phyloP scores from a whole-genome alignment of 53 echinoderm and acorn worm species.

The Echinarachnius parma region DNA sequence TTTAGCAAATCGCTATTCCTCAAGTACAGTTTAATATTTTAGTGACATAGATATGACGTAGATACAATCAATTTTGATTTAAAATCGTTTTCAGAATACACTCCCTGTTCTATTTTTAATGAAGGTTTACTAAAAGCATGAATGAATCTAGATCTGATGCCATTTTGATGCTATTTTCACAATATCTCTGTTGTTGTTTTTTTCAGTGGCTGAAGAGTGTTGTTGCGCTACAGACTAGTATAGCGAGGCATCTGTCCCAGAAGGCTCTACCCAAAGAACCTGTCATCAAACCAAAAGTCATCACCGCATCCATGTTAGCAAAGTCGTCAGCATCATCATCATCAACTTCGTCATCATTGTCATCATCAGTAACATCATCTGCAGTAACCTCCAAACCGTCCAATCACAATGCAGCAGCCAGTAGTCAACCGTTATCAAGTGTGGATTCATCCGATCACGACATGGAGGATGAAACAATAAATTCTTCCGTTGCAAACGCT shows the following conservation, averaged over 20 bases:
- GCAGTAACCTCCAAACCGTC: conserved; percentile 27
- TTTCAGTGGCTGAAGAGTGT: conserved; percentile 90
- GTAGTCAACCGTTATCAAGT: conserved; percentile 17
- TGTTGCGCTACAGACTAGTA: conserved; percentile 78
- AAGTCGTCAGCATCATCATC: conserved; percentile 27
- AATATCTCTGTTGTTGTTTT: no score
- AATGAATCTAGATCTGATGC: no score
- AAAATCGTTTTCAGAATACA: no score
- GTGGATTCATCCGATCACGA: not conserved
- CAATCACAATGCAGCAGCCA: conserved; percentile 23
- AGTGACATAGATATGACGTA: no score
- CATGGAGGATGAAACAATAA: not conserved
- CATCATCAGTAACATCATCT: no score
- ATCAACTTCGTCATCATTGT: not conserved
- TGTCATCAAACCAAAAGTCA: conserved; percentile 71
- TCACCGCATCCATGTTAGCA: conserved; percentile 70
- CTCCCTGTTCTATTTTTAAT: no score
- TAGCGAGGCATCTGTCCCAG: conserved; percentile 75
- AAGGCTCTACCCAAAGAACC: conserved; percentile 73
- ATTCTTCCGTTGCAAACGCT: conserved; percentile 19
- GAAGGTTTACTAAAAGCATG: no score
- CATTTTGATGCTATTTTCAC: no score
- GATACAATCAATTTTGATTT: no score
- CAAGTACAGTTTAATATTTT: no score
- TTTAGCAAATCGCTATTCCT: no score